These are phyloP conservation scores for Lepidurus couesii DNA, from an alignment of 1,140 invertebrate genomes.

Conservation along the genomic window DNA sequence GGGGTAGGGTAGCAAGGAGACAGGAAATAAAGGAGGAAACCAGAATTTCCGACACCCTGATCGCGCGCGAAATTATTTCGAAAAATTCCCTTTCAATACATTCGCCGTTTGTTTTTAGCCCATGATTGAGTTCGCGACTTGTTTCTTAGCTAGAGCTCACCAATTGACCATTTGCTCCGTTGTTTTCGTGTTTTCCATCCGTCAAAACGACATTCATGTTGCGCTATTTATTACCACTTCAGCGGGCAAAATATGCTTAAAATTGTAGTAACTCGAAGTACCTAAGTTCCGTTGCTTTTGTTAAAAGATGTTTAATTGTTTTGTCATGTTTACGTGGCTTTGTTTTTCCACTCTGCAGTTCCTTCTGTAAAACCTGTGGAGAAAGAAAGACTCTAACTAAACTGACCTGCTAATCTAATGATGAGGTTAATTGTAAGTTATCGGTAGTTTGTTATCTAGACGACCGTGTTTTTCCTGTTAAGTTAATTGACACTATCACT, in stretches of 20 bases:
- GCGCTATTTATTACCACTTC: background rate
- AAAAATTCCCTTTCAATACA: too few species aligned
- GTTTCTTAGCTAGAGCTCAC: background rate
- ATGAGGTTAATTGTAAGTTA: background rate
- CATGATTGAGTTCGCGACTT: background rate
- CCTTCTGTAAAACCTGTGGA: background rate
- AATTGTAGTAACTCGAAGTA: background rate
- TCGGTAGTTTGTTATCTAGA: background rate
- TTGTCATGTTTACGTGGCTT: background rate
- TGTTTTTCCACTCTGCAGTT: background rate
- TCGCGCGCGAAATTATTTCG: too few species aligned
- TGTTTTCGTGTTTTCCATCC: conserved; percentile 12
- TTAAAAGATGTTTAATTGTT: background rate
- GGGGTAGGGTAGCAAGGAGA: too few species aligned
- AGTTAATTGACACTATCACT: background rate
- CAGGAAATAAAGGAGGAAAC: too few species aligned
- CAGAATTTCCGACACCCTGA: too few species aligned
- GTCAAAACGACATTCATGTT: background rate
- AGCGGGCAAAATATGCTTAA: background rate
- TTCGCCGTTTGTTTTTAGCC: too few species aligned
- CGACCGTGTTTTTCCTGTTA: background rate
- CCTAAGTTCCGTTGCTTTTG: background rate
- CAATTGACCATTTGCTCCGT: conserved; percentile 13
- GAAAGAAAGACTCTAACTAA: conserved; percentile 11
- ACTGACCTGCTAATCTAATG: background rate